Evolutionary conservation across 2,888 invertebrate genomes (phyloP).

Genomic region (Plebejus argus): DNA sequence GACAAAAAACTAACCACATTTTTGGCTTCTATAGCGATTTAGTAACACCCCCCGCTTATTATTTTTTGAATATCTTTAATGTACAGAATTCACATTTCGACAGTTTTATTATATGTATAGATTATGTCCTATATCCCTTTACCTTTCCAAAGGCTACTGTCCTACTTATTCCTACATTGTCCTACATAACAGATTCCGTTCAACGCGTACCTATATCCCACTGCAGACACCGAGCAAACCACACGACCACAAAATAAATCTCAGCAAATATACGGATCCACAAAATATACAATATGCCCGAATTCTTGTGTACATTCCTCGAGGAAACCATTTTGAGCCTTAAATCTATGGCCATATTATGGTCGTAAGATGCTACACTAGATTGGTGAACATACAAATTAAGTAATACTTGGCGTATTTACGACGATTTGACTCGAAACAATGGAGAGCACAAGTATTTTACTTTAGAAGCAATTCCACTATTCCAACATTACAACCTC

Average conservation of each 20-base stretch:
- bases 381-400: not conserved
- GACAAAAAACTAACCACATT: too few species aligned
- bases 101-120: too few species aligned
- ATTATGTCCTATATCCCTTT: not conserved
- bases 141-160: too few species aligned
- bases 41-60: too few species aligned
- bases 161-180: not conserved
- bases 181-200: not conserved
- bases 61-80: too few species aligned
- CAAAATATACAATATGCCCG: not conserved
- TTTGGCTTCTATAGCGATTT: too few species aligned
- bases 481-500: not conserved
- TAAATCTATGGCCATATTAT: not conserved
- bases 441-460: not conserved
- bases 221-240: not conserved
- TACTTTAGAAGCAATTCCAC: constrained; percentile 3
- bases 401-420: not conserved
- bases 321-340: not conserved
- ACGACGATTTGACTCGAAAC: not conserved
- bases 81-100: too few species aligned
- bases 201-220: constrained; percentile 1
- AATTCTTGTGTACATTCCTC: not conserved
- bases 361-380: not conserved
- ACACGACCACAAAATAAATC: not conserved
- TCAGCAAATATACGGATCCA: not conserved